phyloP scores from a whole-genome alignment of 2,797 vertebrate genomes.

The Antennarius maculatus region DNA sequence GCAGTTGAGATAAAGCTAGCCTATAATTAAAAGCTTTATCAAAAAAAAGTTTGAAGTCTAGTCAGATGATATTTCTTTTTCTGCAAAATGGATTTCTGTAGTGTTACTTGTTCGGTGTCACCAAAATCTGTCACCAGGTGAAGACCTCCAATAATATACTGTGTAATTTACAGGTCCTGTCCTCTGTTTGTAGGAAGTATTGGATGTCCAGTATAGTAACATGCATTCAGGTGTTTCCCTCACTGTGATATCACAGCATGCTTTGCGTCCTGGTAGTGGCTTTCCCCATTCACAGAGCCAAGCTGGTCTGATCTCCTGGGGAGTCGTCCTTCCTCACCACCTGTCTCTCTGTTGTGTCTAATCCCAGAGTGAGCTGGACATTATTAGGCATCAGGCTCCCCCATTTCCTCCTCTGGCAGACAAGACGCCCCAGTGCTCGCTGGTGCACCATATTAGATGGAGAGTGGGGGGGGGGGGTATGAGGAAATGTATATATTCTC shows the following conservation, averaged over 20 bases:
- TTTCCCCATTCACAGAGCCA: constrained; percentile 43
- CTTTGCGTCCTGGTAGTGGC: constrained; percentile 42
- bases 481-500: background rate
- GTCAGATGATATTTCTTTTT: no score
- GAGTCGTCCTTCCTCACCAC: constrained; percentile 50
- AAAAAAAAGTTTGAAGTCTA: no score
- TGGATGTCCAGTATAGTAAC: background rate
- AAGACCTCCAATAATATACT: no score
- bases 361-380: constrained; percentile 65
- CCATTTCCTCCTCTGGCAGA: constrained; percentile 49
- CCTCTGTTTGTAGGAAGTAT: background rate
- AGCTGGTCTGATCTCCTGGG: constrained; percentile 39
- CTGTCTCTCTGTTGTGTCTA: constrained; percentile 58
- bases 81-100: no score
- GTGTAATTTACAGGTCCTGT: no score
- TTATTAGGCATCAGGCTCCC: constrained; percentile 68
- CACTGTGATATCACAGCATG: constrained; percentile 8
- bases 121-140: no score
- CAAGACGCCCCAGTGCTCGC: constrained; percentile 14
- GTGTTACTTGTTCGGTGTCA: no score
- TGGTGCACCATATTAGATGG: constrained; percentile 33
- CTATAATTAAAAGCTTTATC: no score
- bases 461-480: constrained; percentile 13
- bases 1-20: no score
- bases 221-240: no score